Conservation (phyloP, 1,140 invertebrate species). For the Drosophila suzukii region DNA sequence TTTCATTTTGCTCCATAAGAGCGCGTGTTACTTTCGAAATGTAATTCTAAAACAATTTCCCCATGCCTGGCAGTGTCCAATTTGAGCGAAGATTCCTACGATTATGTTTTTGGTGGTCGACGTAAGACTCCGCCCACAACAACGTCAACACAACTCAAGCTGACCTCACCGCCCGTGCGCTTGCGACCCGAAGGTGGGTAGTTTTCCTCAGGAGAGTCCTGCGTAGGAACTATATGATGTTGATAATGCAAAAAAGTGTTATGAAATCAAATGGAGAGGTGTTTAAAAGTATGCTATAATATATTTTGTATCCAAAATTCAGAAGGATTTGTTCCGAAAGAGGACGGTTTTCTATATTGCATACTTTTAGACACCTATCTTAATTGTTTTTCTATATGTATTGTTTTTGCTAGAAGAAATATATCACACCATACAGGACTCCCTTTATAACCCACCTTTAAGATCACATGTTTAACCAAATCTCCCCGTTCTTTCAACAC, state of each 20-base stretch:
- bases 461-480: neutral
- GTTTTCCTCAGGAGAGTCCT: neutral
- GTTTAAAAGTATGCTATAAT: too few species aligned
- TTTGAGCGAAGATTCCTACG: conserved; percentile 85
- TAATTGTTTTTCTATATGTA: neutral
- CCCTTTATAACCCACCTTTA: accelerated
- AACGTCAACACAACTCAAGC: conserved; percentile 84
- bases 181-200: conserved; percentile 82
- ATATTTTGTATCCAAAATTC: too few species aligned
- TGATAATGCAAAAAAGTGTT: neutral
- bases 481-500: neutral
- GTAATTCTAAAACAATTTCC: conserved; percentile 22
- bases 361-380: too few species aligned
- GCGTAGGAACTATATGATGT: neutral
- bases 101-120: conserved; percentile 85
- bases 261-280: too few species aligned
- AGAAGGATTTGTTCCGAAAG: too few species aligned
- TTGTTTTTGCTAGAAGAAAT: too few species aligned
- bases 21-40: neutral
- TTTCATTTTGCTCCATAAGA: neutral
- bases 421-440: neutral
- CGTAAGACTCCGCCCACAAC: conserved; percentile 84
- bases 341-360: too few species aligned
- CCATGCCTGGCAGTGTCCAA: conserved; percentile 77
- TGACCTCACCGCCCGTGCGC: conserved; percentile 84